A percentile compares a stretch with the other conserved stretches of the same genome.
These are phyloP conservation scores for Phytoseiulus persimilis DNA, from an alignment of 2,888 invertebrate species.

Conservation along the genomic window DNA sequence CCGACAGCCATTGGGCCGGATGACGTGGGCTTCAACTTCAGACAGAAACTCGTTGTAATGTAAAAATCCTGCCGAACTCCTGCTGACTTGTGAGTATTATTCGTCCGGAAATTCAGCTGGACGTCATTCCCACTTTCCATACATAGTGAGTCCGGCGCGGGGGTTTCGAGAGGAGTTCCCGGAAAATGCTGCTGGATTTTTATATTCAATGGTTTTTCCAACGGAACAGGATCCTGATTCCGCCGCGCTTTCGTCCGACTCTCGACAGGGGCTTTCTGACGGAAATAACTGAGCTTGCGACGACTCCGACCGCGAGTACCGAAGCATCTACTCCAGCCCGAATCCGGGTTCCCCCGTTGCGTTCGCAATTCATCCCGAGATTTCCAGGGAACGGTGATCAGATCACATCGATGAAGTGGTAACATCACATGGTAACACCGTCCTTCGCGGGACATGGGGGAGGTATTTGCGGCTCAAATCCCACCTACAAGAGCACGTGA, in stretches of 20 bases:
- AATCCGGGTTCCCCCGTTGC: too few species aligned
- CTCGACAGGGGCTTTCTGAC: too few species aligned
- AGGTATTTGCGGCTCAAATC: too few species aligned
- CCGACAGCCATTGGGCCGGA: neutral
- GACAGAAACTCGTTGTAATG: neutral
- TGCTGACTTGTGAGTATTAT: neutral
- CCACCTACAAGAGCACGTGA: too few species aligned
- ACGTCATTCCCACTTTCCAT: neutral
- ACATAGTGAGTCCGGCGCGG: neutral
- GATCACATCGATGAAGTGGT: too few species aligned
- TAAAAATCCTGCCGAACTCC: neutral
- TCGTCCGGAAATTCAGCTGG: neutral
- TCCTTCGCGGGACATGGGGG: too few species aligned
- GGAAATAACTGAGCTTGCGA: too few species aligned
- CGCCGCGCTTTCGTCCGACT: neutral
- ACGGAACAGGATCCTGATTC: neutral
- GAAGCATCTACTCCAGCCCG: too few species aligned
- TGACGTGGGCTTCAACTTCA: neutral
- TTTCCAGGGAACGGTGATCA: too few species aligned
- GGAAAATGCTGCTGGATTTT: neutral
- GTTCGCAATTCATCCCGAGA: too few species aligned
- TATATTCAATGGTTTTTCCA: neutral
- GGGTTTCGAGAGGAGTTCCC: neutral
- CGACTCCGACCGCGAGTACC: too few species aligned
- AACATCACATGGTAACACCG: too few species aligned